A percentile compares a stretch with the other conserved stretches of the same genome.
These are phyloP conservation scores for Pseudolycoriella hygida DNA, from an alignment of 2,888 invertebrate species.

Conservation along the genomic window DNA sequence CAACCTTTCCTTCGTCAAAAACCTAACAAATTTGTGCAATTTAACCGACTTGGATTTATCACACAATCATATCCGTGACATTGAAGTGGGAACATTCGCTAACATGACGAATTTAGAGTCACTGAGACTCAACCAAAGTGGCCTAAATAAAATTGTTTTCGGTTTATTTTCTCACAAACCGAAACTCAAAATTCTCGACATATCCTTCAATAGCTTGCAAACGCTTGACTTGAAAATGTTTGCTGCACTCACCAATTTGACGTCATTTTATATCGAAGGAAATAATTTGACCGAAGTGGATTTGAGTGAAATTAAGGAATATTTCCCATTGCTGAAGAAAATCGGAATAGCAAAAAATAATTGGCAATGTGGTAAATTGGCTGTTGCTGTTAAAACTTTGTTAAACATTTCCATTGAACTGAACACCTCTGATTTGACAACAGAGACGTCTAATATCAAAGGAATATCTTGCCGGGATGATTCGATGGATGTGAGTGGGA, in stretches of 20 bases:
- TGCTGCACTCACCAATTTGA: slow-evolving; percentile 4
- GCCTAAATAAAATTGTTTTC: background rate
- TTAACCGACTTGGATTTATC: slow-evolving; percentile 1
- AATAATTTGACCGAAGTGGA: slow-evolving; percentile 8
- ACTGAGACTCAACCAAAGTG: slow-evolving; percentile 4
- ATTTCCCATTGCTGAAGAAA: slow-evolving; percentile 6
- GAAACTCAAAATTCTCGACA: slow-evolving; percentile 6
- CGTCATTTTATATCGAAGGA: slow-evolving; percentile 7
- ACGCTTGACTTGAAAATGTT: slow-evolving; percentile 7
- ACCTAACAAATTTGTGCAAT: background rate
- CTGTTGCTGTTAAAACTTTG: slow-evolving; percentile 6
- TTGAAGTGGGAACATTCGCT: slow-evolving; percentile 1
- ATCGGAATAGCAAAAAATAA: slow-evolving; percentile 8
- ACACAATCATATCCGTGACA: slow-evolving; percentile 2
- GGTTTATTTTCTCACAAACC: slow-evolving; percentile 8
- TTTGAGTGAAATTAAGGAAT: slow-evolving; percentile 3
- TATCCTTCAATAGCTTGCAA: slow-evolving; percentile 7
- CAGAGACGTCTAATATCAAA: slow-evolving; percentile 1
- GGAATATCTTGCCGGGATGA: background rate
- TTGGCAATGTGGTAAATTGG: slow-evolving; percentile 8
- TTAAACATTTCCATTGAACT: background rate
- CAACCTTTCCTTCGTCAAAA: background rate
- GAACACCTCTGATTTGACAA: background rate
- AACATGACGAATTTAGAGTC: slow-evolving; percentile 3
- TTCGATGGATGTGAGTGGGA: background rate